Evolutionary conservation across 2,888 invertebrate species (phyloP), one percentile per base, ranked within the genome.

Genomic region (Cephus nigrinus): DNA sequence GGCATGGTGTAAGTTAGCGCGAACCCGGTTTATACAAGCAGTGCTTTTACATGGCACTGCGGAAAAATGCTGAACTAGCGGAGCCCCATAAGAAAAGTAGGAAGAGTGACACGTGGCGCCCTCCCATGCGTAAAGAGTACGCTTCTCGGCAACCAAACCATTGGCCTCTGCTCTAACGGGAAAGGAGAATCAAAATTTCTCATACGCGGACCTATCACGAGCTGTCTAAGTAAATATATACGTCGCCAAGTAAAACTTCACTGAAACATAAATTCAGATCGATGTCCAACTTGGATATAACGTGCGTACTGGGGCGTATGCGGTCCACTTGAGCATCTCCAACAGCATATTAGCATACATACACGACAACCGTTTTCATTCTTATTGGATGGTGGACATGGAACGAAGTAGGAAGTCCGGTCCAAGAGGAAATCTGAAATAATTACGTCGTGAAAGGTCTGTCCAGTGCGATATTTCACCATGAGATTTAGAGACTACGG

Each of bases 31-130:
- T 31, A 31, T 71, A 32, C 33, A 71, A 33, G 71, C 15, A 71
- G 31, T 82, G 76, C 82, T 82, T 85, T 86, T 83, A 83, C 83
- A 82, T 82, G 79, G 82, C 82, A 81, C 79, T 80, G 82, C 82
- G 84, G 84, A 85, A 86, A 87, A 87, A 84, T 86, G 86, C 82
- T 83, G 82, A 84, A 84, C 81, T 82, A 82, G 79, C 79, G 71
- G 79, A 84, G 79, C 83, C 81, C 84, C 80, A 81, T 82, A 84
- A 85, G 84, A 87, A 85, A 84, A 86, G 83, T 81, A 78, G 82
- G 80, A 78, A 83, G 79, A 81, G 69, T 78, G 77, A 88, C 87
- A 84, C 85, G 89, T 90, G 88, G 90, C 90, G 90, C 90, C 89
- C 88, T 88, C 90, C 80, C 84, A 83, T 83, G 84, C 84, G 83